Conservation (phyloP, 2,888 invertebrate genomes). For the Orthosia incerta region DNA sequence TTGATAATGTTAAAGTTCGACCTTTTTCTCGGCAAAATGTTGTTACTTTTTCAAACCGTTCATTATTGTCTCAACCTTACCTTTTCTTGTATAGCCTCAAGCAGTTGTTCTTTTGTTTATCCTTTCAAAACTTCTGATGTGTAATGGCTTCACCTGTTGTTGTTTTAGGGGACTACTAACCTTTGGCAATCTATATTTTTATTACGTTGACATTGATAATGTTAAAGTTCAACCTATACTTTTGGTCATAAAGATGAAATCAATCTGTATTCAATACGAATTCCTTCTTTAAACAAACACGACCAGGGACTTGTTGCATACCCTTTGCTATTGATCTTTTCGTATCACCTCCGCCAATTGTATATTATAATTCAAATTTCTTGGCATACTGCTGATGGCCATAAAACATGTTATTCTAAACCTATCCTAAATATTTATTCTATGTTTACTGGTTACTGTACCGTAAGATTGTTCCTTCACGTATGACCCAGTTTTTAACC, state of each 20-base stretch:
- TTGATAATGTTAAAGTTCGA: slow-evolving; percentile 7
- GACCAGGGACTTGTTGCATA: slow-evolving; percentile 26
- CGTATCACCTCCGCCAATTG: neutral
- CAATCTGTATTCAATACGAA: neutral
- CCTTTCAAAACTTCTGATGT: slow-evolving; percentile 16
- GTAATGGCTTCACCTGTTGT: neutral
- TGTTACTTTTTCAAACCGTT: neutral
- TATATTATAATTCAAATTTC: slow-evolving; percentile 38
- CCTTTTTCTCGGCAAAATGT: neutral
- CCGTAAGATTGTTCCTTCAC: slow-evolving; percentile 74
- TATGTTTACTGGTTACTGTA: slow-evolving; percentile 65
- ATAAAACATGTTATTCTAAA: slow-evolving; percentile 42
- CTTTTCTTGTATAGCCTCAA: neutral
- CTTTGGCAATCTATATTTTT: neutral
- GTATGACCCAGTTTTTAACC: slow-evolving; percentile 78
- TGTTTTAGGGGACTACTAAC: neutral
- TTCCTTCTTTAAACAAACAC: neutral
- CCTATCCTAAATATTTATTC: slow-evolving; percentile 70
- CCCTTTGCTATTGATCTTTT: neutral
- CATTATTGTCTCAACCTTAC: neutral
- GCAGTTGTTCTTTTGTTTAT: neutral
- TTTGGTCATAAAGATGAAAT: neutral
- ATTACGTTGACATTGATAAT: neutral
- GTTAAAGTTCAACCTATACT: slow-evolving; percentile 1
- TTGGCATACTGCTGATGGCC: slow-evolving; percentile 41